These are phyloP conservation scores for Callopanchax toddi DNA, from an alignment of 2,113 vertebrate species.

Conservation along the genomic window DNA sequence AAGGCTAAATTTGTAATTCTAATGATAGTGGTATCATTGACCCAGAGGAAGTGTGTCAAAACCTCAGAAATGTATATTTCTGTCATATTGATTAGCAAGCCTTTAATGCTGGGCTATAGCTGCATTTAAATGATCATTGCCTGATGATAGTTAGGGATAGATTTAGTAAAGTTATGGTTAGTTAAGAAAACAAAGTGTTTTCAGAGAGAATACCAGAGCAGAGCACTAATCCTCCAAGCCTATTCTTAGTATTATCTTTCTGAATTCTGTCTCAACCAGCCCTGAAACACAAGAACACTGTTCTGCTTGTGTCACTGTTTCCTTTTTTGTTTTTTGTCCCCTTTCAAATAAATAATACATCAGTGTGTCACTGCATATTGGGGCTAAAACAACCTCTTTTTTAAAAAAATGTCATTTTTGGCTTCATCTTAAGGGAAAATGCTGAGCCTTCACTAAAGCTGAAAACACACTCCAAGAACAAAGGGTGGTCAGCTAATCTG, in stretches of 20 bases:
- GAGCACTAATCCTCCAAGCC: neutral
- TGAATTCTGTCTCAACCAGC: slow-evolving; percentile 41
- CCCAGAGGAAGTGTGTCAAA: slow-evolving; percentile 23
- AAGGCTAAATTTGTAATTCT: slow-evolving; percentile 23
- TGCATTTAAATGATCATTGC: slow-evolving; percentile 14
- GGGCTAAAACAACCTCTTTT: slow-evolving; percentile 39
- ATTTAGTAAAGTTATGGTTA: neutral
- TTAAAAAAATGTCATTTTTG: slow-evolving; percentile 3
- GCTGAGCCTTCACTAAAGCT: slow-evolving; percentile 29
- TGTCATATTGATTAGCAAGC: slow-evolving; percentile 14
- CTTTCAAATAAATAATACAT: slow-evolving; percentile 64
- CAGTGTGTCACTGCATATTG: slow-evolving; percentile 41
- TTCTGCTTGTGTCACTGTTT: slow-evolving; percentile 55
- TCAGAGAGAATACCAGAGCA: neutral
- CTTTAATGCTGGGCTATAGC: slow-evolving; percentile 3
- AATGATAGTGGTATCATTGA: slow-evolving; percentile 23
- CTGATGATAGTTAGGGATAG: neutral
- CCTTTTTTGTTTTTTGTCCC: slow-evolving; percentile 41
- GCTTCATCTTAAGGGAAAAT: slow-evolving; percentile 23
- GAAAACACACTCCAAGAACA: neutral
- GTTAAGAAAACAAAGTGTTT: neutral
- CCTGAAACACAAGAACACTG: slow-evolving; percentile 40
- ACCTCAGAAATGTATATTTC: neutral
- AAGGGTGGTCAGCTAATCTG: slow-evolving; percentile 3
- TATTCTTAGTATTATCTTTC: slow-evolving; percentile 31